Conservation (phyloP, 2,888 invertebrate genomes). For the Corbicula japonica region DNA sequence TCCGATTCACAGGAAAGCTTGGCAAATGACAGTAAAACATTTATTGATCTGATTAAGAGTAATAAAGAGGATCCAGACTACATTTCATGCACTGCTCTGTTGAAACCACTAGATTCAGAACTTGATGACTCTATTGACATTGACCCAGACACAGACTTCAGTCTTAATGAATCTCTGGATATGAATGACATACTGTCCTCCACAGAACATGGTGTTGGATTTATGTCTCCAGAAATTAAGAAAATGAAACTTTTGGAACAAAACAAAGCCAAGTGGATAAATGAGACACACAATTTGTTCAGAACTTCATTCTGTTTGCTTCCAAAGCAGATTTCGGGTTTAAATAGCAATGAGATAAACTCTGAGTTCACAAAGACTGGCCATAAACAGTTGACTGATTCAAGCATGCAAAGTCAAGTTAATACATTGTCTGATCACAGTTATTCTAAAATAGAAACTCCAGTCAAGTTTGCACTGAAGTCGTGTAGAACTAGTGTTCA, state of each 20-base stretch:
- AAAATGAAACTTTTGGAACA: neutral
- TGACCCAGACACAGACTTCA: conserved; percentile 25
- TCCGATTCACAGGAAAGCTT: neutral
- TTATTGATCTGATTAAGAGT: neutral
- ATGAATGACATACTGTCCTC: conserved; percentile 38
- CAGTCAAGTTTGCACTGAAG: conserved; percentile 41
- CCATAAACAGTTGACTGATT: neutral
- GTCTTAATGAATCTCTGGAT: conserved; percentile 48
- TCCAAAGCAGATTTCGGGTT: conserved; percentile 18
- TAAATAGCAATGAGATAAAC: no score
- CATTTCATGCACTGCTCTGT: conserved; percentile 22
- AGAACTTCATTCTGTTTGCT: conserved; percentile 23
- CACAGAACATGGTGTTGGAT: neutral
- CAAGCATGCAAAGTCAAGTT: no score
- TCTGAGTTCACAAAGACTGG: no score
- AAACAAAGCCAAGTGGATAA: neutral
- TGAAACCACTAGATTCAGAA: conserved; percentile 47
- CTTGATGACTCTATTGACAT: conserved; percentile 54
- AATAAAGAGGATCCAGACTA: neutral
- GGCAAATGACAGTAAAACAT: neutral
- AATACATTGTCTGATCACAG: conserved; percentile 28
- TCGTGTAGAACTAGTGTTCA: no score
- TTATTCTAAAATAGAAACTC: conserved; percentile 41
- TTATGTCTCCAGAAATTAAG: conserved; percentile 8
- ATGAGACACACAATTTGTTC: conserved; percentile 11